Base-by-base conservation (phyloP, 2,113 vertebrate species). In the Tauraco erythrolophus region DNA sequence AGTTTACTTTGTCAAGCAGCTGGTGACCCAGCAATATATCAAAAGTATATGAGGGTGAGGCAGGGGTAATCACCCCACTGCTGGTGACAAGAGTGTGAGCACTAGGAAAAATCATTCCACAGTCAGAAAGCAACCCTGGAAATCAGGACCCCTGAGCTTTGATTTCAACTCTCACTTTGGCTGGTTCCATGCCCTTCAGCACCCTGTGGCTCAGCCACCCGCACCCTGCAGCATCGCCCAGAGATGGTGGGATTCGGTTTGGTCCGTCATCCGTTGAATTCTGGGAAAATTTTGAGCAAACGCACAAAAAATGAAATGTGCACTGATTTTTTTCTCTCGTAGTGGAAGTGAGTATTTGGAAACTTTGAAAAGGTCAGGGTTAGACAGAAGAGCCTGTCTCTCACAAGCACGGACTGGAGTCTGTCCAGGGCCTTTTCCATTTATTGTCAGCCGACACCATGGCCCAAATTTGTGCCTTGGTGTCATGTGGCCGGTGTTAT, bases 361-460 rank as follows among this genome's bases (percentile, higher is more conserved):
- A 95, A 90, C 71, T 95, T 85, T 83, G 87, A 72, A 90, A 94
- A 97, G 85, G 92, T 97, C 88, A 92, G 58, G 76, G 58, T 95
- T 81, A 77, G 62, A 90, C 37, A 82, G 91, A 93, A 37, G 64
- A 90, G n/a, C 45, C 78, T 90, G 15, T 96, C 76, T 94, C 64
- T 88, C 90, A 78, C 62, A 62, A 35, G 66, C 79, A 84, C 62
- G 78, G 90, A 94, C 31, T 93, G 88, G 56, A 88, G 50, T 80
- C 92, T 95, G 75, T 84, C 85, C 78, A 90, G 66, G 48, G 70
- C 37, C 74, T 89, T 93, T 93, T 89, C 78, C 58, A 50, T 93
- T 89, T 91, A 74, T 57, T 90, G 78, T 80, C 92, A 50, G 41
- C 41, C 62, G 81, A 41, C 51, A 43, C 18, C 0, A 0, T 15